These are phyloP conservation scores for Drosophila micromelanica DNA, from an alignment of 1,140 invertebrate species.

Conservation along the genomic window DNA sequence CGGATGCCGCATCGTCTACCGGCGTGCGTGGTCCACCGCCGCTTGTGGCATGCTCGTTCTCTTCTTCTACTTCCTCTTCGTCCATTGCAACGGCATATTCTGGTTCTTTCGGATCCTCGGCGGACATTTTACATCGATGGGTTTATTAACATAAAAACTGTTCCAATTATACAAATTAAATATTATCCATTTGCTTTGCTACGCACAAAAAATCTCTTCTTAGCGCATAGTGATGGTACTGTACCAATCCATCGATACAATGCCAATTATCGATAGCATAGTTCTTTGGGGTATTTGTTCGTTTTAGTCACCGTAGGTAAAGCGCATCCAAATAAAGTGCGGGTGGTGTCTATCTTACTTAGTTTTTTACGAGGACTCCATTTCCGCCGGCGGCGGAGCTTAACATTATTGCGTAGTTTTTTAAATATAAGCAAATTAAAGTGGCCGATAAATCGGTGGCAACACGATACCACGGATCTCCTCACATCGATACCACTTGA, in stretches of 20 bases:
- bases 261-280: conserved; percentile 10
- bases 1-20: conserved; percentile 41
- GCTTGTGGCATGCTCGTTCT: conserved; percentile 2
- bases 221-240: conserved; percentile 17
- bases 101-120: conserved; percentile 1
- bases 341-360: too few relatives aligned
- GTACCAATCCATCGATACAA: conserved; percentile 6
- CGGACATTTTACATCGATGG: conserved; percentile 10
- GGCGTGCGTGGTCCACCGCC: conserved; percentile 44
- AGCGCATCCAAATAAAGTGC: too few relatives aligned
- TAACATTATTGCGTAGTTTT: too few relatives aligned
- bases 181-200: conserved; percentile 18
- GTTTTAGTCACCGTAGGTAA: too few relatives aligned
- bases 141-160: background rate
- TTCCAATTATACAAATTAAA: background rate
- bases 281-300: too few relatives aligned
- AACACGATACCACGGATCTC: too few relatives aligned
- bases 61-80: background rate
- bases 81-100: background rate
- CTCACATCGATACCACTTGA: too few relatives aligned
- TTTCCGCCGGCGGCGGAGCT: too few relatives aligned
- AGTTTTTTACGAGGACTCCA: too few relatives aligned
- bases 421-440: too few relatives aligned
- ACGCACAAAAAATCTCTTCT: conserved; percentile 2
- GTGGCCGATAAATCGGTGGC: too few relatives aligned